A percentile compares a stretch with the other conserved stretches of the same genome.
phyloP scores from a whole-genome alignment of 1,140 invertebrate genomes.

The Pantala flavescens region DNA sequence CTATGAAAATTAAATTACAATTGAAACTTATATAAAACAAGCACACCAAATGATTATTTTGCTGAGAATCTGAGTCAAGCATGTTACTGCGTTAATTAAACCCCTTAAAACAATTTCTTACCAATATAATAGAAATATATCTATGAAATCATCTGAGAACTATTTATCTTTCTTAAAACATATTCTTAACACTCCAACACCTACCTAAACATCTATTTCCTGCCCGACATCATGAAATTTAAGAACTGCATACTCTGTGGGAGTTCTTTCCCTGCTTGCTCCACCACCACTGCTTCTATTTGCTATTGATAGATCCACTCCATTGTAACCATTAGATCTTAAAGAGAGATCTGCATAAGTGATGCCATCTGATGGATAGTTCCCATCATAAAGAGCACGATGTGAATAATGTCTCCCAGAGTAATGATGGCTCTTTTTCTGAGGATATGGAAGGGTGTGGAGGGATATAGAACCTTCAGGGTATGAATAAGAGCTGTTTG shows the following conservation, averaged over 20 bases:
- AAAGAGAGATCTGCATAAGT: background rate
- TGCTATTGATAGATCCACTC: background rate
- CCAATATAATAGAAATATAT: too few species aligned
- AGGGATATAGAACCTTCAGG: background rate
- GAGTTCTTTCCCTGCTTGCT: constrained; percentile 24
- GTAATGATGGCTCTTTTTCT: background rate
- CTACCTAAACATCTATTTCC: constrained; percentile 60
- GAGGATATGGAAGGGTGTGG: background rate
- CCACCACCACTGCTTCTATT: constrained; percentile 19
- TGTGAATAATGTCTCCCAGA: background rate
- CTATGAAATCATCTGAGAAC: too few species aligned
- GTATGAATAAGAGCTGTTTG: background rate
- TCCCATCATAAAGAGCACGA: background rate
- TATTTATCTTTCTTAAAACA: too few species aligned
- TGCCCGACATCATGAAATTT: constrained; percentile 65
- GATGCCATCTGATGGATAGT: background rate
- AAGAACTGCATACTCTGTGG: constrained; percentile 61
- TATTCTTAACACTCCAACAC: background rate
- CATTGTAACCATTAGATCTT: background rate
- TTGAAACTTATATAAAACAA: too few species aligned
- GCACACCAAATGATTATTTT: too few species aligned
- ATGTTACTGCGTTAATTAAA: too few species aligned
- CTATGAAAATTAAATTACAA: too few species aligned
- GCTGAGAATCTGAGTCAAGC: too few species aligned
- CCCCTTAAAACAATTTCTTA: too few species aligned